Conservation (phyloP, 2,888 invertebrate genomes). For the Nemoura dubitans region DNA sequence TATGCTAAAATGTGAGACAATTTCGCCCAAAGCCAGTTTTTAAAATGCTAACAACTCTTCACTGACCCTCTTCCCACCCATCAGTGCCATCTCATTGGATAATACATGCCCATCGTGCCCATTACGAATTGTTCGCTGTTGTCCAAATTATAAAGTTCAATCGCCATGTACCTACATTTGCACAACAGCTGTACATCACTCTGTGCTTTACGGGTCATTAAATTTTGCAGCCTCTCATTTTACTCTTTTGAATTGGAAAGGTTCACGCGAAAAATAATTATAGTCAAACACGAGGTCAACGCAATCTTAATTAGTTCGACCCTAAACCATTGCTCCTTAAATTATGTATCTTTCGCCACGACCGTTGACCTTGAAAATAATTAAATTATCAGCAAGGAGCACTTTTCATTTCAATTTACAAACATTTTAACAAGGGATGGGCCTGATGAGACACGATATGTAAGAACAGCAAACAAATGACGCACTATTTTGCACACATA, state of each 20-base stretch:
- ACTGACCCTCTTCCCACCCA: background rate
- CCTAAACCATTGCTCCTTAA: too few relatives aligned
- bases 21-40: background rate
- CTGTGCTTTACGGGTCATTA: background rate
- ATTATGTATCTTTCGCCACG: too few relatives aligned
- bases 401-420: too few relatives aligned
- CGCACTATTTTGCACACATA: background rate
- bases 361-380: too few relatives aligned
- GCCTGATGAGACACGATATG: background rate
- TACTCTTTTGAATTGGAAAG: background rate
- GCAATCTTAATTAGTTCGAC: background rate
- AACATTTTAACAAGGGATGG: background rate
- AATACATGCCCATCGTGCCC: too few relatives aligned
- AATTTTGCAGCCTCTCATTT: background rate
- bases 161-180: background rate
- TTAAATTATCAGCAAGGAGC: too few relatives aligned
- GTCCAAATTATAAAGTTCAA: background rate
- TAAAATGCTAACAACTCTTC: background rate
- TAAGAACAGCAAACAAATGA: background rate
- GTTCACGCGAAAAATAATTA: background rate
- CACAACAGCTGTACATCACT: background rate
- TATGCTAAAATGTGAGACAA: background rate
- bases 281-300: background rate
- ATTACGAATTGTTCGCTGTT: background rate
- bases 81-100: background rate